Conservation (phyloP, 2,113 vertebrate species). For the Amazona guildingii region DNA sequence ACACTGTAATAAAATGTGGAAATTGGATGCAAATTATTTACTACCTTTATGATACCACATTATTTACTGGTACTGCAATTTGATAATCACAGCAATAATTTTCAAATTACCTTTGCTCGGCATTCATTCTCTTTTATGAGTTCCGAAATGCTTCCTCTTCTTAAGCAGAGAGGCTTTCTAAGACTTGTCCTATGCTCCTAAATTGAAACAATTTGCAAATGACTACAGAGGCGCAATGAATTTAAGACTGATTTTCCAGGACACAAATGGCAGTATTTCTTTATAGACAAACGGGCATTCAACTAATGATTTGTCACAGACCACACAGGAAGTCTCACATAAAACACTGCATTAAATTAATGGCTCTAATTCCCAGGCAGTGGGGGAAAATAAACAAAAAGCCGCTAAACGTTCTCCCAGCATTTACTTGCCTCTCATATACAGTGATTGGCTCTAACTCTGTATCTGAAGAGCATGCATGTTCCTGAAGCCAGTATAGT, state of each 20-base stretch:
- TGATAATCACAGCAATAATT: conserved; percentile 31
- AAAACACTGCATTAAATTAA: background rate
- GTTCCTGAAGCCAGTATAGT: background rate
- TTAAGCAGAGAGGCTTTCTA: background rate
- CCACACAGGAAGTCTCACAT: background rate
- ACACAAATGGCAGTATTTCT: background rate
- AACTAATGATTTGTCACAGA: background rate
- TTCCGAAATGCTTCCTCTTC: background rate
- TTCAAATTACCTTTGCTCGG: conserved; percentile 36
- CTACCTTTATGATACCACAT: background rate
- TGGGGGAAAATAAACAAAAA: background rate
- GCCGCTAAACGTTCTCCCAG: background rate
- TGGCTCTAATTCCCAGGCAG: background rate
- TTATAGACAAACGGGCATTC: background rate
- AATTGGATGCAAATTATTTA: conserved; percentile 41
- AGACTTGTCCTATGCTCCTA: background rate
- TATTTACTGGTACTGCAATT: conserved; percentile 35
- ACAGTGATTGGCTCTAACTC: background rate
- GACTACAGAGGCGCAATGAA: background rate
- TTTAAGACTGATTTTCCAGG: background rate
- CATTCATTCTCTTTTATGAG: background rate
- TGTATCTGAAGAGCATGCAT: background rate
- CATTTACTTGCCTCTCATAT: background rate
- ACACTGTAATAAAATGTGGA: background rate
- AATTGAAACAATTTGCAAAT: background rate